A percentile compares a stretch with the other conserved stretches of the same genome.
Conservation (phyloP, 2,113 vertebrate species). For the Pelobates fuscus region DNA sequence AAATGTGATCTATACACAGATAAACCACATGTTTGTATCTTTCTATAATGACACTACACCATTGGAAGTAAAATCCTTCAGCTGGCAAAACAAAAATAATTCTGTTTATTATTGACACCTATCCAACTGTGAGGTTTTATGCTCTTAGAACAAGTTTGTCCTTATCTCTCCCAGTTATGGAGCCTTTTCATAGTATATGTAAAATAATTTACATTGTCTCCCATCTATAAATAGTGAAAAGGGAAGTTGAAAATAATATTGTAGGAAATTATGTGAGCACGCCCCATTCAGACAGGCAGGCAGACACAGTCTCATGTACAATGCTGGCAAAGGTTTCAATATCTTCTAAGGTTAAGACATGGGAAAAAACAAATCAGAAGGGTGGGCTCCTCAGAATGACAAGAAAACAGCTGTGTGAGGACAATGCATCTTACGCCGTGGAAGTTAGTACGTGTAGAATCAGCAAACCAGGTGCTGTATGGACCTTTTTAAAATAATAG, state of each 20-base stretch:
- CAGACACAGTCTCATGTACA: background rate
- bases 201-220: slow-evolving; percentile 59
- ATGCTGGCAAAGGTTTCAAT: slow-evolving; percentile 19
- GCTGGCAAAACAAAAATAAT: too few relatives aligned
- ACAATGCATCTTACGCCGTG: background rate
- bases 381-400: background rate
- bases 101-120: too few relatives aligned
- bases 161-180: background rate
- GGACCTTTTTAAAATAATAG: too few relatives aligned
- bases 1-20: too few relatives aligned
- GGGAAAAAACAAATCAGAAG: slow-evolving; percentile 17
- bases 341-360: slow-evolving; percentile 1
- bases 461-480: background rate
- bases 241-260: slow-evolving; percentile 73
- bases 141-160: too few relatives aligned
- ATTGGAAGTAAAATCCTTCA: too few relatives aligned
- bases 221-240: slow-evolving; percentile 73
- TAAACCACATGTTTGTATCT: too few relatives aligned
- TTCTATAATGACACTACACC: too few relatives aligned
- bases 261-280: slow-evolving; percentile 67
- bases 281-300: slow-evolving; percentile 44
- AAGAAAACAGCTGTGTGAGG: background rate
- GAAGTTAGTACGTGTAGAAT: slow-evolving; percentile 5
- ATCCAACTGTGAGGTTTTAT: too few relatives aligned
- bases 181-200: slow-evolving; percentile 34